Evolutionary conservation across 2,888 invertebrate species (phyloP).

Genomic region (Cephalotes varians): DNA sequence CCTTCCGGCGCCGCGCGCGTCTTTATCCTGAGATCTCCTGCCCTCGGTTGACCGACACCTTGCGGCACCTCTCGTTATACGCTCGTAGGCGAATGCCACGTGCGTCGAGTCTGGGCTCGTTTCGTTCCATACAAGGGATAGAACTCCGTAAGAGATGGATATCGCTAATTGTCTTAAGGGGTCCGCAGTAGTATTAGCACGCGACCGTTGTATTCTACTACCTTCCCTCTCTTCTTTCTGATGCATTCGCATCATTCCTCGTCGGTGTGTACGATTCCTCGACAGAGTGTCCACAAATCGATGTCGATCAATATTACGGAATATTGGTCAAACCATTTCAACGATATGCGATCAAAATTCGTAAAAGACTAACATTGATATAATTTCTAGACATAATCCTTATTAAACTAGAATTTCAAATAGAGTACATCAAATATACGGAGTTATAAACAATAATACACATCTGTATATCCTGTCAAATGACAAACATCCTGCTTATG

Average conservation of each 20-base stretch:
- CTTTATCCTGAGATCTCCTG: constrained; percentile 76
- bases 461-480: neutral
- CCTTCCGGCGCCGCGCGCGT: constrained; percentile 49
- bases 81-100: constrained; percentile 64
- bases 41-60: constrained; percentile 72
- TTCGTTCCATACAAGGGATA: constrained; percentile 47
- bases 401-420: neutral
- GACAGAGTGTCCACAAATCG: constrained; percentile 2
- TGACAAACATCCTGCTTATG: neutral
- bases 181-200: constrained; percentile 65
- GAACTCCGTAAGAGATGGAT: constrained; percentile 75
- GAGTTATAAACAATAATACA: too few relatives aligned
- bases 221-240: constrained; percentile 47
- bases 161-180: constrained; percentile 77
- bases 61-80: constrained; percentile 70
- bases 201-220: constrained; percentile 75
- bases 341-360: neutral
- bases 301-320: neutral
- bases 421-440: too few relatives aligned
- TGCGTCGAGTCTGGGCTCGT: constrained; percentile 43
- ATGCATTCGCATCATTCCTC: constrained; percentile 32
- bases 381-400: neutral
- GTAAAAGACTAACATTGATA: neutral
- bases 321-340: neutral
- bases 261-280: neutral